Conservation (phyloP, 1,140 invertebrate genomes). For the Lepidostoma basale region DNA sequence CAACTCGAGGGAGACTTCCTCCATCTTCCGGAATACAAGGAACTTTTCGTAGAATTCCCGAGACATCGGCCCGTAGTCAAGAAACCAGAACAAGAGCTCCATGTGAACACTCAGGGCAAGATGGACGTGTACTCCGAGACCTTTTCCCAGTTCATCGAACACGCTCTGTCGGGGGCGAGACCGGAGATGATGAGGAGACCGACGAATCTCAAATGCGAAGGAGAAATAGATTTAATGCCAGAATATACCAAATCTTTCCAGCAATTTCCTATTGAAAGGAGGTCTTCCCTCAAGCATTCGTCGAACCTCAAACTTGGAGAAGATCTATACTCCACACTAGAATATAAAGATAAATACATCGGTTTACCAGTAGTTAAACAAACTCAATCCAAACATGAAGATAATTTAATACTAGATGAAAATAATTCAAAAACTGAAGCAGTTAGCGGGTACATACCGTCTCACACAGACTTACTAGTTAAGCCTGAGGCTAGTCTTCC, state of each 20-base stretch:
- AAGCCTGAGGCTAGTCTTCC: slow-evolving; percentile 41
- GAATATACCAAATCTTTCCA: slow-evolving; percentile 57
- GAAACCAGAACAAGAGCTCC: slow-evolving; percentile 44
- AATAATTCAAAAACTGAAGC: slow-evolving; percentile 11
- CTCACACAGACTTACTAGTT: slow-evolving; percentile 15
- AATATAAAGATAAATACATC: slow-evolving; percentile 51
- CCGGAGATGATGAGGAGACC: slow-evolving; percentile 53
- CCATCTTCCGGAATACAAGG: slow-evolving; percentile 50
- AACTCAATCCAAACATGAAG: slow-evolving; percentile 22
- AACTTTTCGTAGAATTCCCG: slow-evolving; percentile 51
- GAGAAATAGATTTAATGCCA: slow-evolving; percentile 52
- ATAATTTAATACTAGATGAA: slow-evolving; percentile 27
- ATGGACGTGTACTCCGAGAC: slow-evolving; percentile 40
- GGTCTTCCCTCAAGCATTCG: slow-evolving; percentile 50
- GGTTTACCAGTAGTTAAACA: slow-evolving; percentile 32
- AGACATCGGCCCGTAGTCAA: slow-evolving; percentile 47
- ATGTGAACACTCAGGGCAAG: slow-evolving; percentile 24
- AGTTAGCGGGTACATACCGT: slow-evolving; percentile 3
- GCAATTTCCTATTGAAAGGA: slow-evolving; percentile 44
- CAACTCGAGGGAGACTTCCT: slow-evolving; percentile 49
- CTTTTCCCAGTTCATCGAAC: slow-evolving; percentile 39
- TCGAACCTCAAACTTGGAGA: slow-evolving; percentile 53
- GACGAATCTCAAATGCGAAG: slow-evolving; percentile 55
- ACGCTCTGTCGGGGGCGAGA: slow-evolving; percentile 49
- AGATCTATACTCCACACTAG: slow-evolving; percentile 51